These are phyloP conservation scores for Drosophila mauritiana DNA, from an alignment of 1,140 invertebrate genomes.

Conservation along the genomic window DNA sequence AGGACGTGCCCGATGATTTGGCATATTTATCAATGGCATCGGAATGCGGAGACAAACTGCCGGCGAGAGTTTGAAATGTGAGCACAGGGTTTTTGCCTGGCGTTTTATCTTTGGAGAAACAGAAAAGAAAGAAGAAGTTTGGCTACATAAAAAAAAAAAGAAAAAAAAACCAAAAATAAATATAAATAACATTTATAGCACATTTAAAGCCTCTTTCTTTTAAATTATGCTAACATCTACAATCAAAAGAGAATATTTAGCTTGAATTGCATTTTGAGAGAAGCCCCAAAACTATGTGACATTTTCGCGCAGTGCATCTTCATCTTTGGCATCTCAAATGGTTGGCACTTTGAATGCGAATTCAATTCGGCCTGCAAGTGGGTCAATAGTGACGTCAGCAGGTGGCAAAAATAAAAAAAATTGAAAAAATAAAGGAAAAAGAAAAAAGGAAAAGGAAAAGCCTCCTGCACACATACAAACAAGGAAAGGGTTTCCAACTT, in stretches of 20 bases:
- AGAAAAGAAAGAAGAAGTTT: too few relatives aligned
- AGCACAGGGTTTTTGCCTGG: conserved; percentile 10
- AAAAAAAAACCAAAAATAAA: too few relatives aligned
- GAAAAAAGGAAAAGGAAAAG: conserved; percentile 18
- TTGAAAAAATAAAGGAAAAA: conserved; percentile 3
- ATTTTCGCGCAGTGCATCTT: conserved; percentile 4
- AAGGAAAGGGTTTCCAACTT: conserved; percentile 37
- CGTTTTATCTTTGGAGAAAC: conserved; percentile 6
- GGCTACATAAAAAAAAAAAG: too few relatives aligned
- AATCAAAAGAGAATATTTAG: too few relatives aligned
- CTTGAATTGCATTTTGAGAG: too few relatives aligned
- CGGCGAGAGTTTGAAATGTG: conserved; percentile 32
- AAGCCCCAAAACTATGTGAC: background rate
- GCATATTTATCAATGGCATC: conserved; percentile 46
- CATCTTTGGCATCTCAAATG: conserved; percentile 11
- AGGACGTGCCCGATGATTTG: conserved; percentile 60
- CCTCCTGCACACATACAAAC: conserved; percentile 8
- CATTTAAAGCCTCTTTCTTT: too few relatives aligned
- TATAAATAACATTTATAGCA: too few relatives aligned
- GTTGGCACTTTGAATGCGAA: conserved; percentile 32
- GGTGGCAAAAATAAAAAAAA: background rate
- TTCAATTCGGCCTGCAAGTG: conserved; percentile 29
- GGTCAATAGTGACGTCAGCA: conserved; percentile 41
- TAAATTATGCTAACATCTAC: too few relatives aligned
- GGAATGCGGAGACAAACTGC: conserved; percentile 8